Conservation (phyloP, 2,797 vertebrate genomes). For the Peromyscus melanophrys region DNA sequence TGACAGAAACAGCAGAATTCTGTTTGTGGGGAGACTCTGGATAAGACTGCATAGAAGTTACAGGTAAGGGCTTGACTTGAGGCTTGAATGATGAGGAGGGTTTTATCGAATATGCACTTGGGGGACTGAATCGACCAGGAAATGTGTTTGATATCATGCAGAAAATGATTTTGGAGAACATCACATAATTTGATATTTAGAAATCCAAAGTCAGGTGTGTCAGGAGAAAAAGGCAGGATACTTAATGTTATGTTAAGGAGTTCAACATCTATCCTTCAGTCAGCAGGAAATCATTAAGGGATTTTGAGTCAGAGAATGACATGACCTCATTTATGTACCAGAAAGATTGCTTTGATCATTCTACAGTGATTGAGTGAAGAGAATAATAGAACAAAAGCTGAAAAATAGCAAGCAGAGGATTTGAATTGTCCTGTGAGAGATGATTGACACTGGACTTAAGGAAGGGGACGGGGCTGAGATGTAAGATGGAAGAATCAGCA, state of each 20-base stretch:
- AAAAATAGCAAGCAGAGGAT: not conserved
- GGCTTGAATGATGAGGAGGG: not conserved
- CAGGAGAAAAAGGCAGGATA: not conserved
- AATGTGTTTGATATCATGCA: not conserved
- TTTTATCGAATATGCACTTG: not conserved
- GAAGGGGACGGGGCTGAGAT: not conserved
- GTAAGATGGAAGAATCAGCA: not conserved
- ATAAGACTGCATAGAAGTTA: not conserved
- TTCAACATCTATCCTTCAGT: slow-evolving; percentile 15
- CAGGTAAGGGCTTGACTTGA: not conserved
- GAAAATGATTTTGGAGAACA: slow-evolving; percentile 6
- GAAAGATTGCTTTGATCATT: slow-evolving; percentile 2
- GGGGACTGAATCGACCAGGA: not conserved
- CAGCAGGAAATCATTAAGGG: not conserved
- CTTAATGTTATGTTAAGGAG: slow-evolving; percentile 1
- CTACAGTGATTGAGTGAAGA: not conserved
- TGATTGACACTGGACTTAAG: not conserved
- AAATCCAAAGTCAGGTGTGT: not conserved
- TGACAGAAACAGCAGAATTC: not conserved
- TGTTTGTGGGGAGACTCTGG: not conserved
- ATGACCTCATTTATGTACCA: slow-evolving; percentile 11
- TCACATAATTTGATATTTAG: not conserved
- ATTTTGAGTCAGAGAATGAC: slow-evolving; percentile 17
- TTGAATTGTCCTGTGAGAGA: not conserved
- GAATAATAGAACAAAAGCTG: not conserved